Evolutionary conservation across 2,888 invertebrate species (phyloP), one percentile per base, ranked within the genome.

Genomic region (Vanessa cardui): DNA sequence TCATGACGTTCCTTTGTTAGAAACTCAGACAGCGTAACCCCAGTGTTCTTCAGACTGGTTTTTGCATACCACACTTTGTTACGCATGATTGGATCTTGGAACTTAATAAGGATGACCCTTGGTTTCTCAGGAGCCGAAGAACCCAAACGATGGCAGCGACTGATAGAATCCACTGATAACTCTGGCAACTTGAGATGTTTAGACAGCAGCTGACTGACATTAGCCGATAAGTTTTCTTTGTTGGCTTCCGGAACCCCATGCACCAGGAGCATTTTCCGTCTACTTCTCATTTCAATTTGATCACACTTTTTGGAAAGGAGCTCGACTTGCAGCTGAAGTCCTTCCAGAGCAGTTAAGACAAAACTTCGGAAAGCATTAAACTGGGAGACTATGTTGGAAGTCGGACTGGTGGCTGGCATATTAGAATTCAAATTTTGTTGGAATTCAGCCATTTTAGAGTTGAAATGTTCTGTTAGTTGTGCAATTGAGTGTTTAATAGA

Each of bases 21-120:
- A n/a, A 52, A 52, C 52, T 52, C 52, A 52, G 52, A 52, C 52
- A 52, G 52, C 20, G 52, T 52, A 52, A 52, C 18, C 52, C 52
- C 52, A 52, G 52, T 52, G 52, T 52, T 52, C 18, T 52, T 52
- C 52, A 52, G 52, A 16, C 33, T 26, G 1, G 56, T 26, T 26
- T 26, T 26, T 4, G 26, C 26, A 26, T 26, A 26, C 26, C 26
- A 26, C 26, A 26, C 26, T 52, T 52, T 52, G 18, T 52, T 52
- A 52, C 52, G 18, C 52, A 52, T 52, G 18, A 18, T 52, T 52
- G 52, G 52, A 8, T 52, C 52, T 18, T n/a, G 52, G 52, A 52
- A 52, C 52, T 52, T 52, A 18, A 52, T 52, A 52, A 50, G 50
- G 50, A 50, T 50, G 50, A 50, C 50, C 50, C 44, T 45, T 12